A percentile compares a stretch with the other conserved stretches of the same genome.
phyloP scores from a whole-genome alignment of 2,797 vertebrate genomes.

The Mus minutoides region DNA sequence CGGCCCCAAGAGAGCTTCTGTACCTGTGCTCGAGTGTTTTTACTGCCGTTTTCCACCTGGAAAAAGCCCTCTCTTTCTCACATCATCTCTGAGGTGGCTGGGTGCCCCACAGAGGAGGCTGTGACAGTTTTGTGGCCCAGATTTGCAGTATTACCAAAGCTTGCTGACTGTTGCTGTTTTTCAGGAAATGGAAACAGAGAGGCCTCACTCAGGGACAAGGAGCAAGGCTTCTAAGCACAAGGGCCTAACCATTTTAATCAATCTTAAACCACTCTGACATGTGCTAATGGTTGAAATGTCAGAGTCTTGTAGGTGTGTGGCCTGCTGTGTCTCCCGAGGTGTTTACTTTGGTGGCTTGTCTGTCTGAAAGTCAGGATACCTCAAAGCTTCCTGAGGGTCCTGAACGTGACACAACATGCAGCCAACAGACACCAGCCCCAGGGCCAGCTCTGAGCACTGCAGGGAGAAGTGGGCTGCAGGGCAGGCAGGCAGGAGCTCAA shows the following conservation, averaged over 20 bases:
- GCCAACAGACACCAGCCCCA: slow-evolving; percentile 77
- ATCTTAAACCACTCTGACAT: slow-evolving; percentile 87
- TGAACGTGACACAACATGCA: slow-evolving; percentile 87
- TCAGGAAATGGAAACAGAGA: slow-evolving; percentile 65
- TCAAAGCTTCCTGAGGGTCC: slow-evolving; percentile 81
- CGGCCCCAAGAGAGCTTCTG: neutral
- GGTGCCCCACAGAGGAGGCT: neutral
- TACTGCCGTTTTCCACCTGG: neutral
- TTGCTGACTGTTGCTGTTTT: slow-evolving; percentile 34
- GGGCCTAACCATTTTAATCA: slow-evolving; percentile 86
- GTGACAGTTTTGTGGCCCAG: neutral
- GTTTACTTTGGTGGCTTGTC: slow-evolving; percentile 88
- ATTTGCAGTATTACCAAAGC: neutral
- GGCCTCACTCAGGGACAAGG: slow-evolving; percentile 60
- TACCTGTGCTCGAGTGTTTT: neutral
- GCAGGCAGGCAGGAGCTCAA: slow-evolving; percentile 50
- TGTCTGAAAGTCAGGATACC: slow-evolving; percentile 87
- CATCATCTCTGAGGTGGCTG: neutral
- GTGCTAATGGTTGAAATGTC: slow-evolving; percentile 86
- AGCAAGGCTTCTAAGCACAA: slow-evolving; percentile 70
- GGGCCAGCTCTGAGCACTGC: slow-evolving; percentile 79
- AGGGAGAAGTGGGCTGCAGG: slow-evolving; percentile 75
- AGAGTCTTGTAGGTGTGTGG: slow-evolving; percentile 89
- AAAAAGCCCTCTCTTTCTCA: neutral
- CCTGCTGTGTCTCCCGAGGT: slow-evolving; percentile 83